These are phyloP conservation scores for Stichopus chloronotus DNA, from an alignment of 35 echinoderm and acorn worm species.

Conservation along the genomic window DNA sequence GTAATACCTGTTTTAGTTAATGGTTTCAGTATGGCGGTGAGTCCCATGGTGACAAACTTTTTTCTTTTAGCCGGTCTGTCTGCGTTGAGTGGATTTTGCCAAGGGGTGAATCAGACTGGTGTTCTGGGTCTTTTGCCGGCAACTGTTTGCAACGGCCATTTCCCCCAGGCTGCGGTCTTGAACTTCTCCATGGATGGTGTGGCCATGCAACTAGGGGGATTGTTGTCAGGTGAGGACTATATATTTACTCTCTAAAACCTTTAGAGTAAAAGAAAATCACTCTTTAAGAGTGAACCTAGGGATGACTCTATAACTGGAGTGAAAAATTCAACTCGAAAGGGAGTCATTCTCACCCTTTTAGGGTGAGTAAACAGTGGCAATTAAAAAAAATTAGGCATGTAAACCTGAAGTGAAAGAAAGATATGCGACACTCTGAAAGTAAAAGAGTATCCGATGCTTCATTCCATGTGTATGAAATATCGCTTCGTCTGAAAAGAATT, in stretches of 20 bases:
- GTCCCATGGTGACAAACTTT: not conserved
- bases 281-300: too few relatives aligned
- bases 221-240: not conserved
- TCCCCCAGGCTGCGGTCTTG: not conserved
- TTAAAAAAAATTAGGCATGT: too few relatives aligned
- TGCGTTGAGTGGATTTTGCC: not conserved
- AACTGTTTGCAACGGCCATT: not conserved
- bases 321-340: not conserved
- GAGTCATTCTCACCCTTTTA: not conserved
- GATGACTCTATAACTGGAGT: too few relatives aligned
- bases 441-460: too few relatives aligned
- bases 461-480: too few relatives aligned
- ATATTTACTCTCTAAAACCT: too few relatives aligned
- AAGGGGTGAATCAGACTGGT: not conserved
- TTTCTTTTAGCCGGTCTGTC: not conserved
- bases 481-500: too few relatives aligned
- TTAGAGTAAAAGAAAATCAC: too few relatives aligned
- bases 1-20: not conserved
- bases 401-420: too few relatives aligned
- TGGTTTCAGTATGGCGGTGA: not conserved
- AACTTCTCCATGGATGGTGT: not conserved
- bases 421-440: too few relatives aligned
- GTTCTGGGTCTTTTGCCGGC: not conserved
- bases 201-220: conserved; percentile 7
- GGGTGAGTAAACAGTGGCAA: not conserved